phyloP scores from a whole-genome alignment of 2,797 vertebrate species.

The Enteromius argenteus region DNA sequence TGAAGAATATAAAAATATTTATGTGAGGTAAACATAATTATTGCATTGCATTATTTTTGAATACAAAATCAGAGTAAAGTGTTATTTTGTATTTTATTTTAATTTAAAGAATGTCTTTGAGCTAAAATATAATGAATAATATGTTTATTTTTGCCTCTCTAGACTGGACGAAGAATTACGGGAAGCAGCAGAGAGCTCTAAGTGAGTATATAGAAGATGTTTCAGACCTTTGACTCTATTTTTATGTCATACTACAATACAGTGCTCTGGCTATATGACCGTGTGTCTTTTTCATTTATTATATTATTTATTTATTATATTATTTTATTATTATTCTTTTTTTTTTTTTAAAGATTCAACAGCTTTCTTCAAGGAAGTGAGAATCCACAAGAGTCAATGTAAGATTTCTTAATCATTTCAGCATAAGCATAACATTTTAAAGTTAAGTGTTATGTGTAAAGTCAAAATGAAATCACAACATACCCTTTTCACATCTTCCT shows the following conservation, averaged over 20 bases:
- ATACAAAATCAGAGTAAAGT: not conserved
- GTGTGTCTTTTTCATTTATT: not conserved
- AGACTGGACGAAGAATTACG: slow-evolving; percentile 88
- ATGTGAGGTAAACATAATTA: not conserved
- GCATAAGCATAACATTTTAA: not conserved
- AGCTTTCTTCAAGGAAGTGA: slow-evolving; percentile 93
- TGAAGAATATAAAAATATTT: not conserved
- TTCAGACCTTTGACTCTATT: not conserved
- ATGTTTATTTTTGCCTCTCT: not conserved
- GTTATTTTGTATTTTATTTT: not conserved
- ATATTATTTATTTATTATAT: no score
- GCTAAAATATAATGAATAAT: not conserved
- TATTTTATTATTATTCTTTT: no score
- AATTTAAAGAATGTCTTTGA: not conserved
- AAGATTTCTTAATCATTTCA: slow-evolving; percentile 70
- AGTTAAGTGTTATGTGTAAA: not conserved
- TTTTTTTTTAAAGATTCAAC: slow-evolving; percentile 82
- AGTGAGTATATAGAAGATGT: slow-evolving; percentile 80
- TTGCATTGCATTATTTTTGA: not conserved
- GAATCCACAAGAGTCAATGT: slow-evolving; percentile 85
- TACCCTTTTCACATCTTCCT: not conserved
- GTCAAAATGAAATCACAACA: slow-evolving; percentile 1
- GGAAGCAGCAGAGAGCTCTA: slow-evolving; percentile 87
- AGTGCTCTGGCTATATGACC: not conserved
- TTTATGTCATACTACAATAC: not conserved